Conservation (phyloP, 2,113 vertebrate genomes). For the Forbesichthys agassizii region DNA sequence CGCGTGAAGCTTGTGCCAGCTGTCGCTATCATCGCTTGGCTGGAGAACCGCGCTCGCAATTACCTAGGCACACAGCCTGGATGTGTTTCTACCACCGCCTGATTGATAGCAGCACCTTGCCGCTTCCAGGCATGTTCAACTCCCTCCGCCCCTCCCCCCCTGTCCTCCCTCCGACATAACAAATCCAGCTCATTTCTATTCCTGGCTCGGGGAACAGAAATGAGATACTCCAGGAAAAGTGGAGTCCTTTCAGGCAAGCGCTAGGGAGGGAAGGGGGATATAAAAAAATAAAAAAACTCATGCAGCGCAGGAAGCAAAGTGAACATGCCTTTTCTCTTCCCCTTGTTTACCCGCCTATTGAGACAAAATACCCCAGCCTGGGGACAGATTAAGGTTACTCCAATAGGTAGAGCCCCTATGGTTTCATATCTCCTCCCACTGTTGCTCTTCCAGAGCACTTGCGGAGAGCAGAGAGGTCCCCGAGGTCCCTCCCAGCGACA, state of each 20-base stretch:
- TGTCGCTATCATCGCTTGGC: conserved; percentile 47
- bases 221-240: conserved; percentile 22
- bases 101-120: conserved; percentile 31
- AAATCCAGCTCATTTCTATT: conserved; percentile 35
- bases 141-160: background rate
- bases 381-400: conserved; percentile 59
- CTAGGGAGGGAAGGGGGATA: background rate
- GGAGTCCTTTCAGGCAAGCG: conserved; percentile 18
- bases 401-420: conserved; percentile 37
- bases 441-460: conserved; percentile 53
- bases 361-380: conserved; percentile 26
- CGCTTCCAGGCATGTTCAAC: conserved; percentile 36
- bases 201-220: conserved; percentile 39
- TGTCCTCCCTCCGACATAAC: conserved; percentile 17
- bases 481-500: conserved; percentile 39
- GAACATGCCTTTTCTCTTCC: conserved; percentile 8
- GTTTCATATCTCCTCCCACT: conserved; percentile 40
- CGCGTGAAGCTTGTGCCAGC: conserved; percentile 38
- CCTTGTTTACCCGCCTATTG: conserved; percentile 22
- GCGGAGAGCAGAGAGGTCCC: conserved; percentile 46
- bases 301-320: background rate
- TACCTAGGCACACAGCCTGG: conserved; percentile 39
- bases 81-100: conserved; percentile 9
- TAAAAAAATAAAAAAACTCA: conserved; percentile 3
- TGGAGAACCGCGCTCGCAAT: conserved; percentile 16